These are phyloP conservation scores for Actinostola sp. DNA, from an alignment of 92 coral and sea anemone species.

Conservation along the genomic window DNA sequence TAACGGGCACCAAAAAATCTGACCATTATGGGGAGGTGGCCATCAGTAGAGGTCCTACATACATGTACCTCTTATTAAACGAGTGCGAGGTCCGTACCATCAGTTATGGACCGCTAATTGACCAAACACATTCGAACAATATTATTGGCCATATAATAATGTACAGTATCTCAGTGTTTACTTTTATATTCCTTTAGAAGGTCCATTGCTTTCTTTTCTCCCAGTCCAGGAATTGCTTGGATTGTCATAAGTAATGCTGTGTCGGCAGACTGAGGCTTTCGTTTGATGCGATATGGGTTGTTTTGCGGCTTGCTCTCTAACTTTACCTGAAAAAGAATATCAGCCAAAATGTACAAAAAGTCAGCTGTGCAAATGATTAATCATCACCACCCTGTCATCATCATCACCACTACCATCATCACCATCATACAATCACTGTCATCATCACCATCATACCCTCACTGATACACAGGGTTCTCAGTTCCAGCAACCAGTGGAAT, in stretches of 20 bases:
- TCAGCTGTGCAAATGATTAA: neutral
- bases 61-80: neutral
- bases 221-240: conserved; percentile 89
- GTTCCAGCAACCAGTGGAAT: too few species aligned
- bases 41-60: too few species aligned
- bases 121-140: too few species aligned
- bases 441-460: too few species aligned
- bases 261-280: conserved; percentile 73
- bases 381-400: neutral
- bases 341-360: neutral
- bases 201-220: conserved; percentile 90
- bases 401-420: too few species aligned
- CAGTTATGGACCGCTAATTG: too few species aligned
- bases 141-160: too few species aligned
- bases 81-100: neutral
- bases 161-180: too few species aligned
- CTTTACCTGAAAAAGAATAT: conserved; percentile 51
- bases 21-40: too few species aligned
- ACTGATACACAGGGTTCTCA: too few species aligned
- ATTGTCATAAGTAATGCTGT: conserved; percentile 74
- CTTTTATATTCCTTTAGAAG: conserved; percentile 74
- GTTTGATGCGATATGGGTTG: conserved; percentile 87
- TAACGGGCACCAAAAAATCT: neutral
- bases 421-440: too few species aligned
- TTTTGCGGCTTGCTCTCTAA: conserved; percentile 80